Evolutionary conservation across 1,140 invertebrate species (phyloP).

Genomic region (Amphibalanus amphitrite): DNA sequence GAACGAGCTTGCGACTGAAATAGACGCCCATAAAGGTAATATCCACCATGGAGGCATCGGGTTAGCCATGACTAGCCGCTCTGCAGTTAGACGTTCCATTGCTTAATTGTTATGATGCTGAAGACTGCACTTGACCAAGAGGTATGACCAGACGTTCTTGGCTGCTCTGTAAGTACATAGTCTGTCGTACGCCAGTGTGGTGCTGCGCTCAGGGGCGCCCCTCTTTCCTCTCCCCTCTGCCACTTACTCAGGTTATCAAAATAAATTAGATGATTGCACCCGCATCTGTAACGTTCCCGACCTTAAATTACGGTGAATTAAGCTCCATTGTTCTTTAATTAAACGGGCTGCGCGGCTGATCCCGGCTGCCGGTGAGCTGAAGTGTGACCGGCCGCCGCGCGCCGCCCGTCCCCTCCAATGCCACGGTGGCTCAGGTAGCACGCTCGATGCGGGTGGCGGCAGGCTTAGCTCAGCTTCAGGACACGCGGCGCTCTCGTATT

Average conservation of each 20-base stretch:
- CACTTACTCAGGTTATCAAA: conserved; percentile 1
- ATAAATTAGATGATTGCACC: conserved; percentile 1
- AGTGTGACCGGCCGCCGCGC: not conserved
- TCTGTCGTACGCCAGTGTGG: too few relatives aligned
- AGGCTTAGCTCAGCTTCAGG: not conserved
- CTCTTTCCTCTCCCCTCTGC: not conserved
- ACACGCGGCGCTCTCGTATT: not conserved
- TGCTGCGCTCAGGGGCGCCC: too few relatives aligned
- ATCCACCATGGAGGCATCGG: too few relatives aligned
- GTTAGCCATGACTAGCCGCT: too few relatives aligned
- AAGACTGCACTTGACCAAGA: too few relatives aligned
- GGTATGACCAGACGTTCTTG: too few relatives aligned
- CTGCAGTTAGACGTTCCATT: too few relatives aligned
- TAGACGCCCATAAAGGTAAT: too few relatives aligned
- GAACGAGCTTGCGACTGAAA: too few relatives aligned
- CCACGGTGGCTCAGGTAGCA: not conserved
- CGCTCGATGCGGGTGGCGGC: not conserved
- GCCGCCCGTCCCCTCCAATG: not conserved
- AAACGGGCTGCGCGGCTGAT: not conserved
- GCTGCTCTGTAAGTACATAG: too few relatives aligned
- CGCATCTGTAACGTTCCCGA: not conserved
- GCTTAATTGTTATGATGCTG: too few relatives aligned
- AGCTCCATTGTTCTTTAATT: not conserved
- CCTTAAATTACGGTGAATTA: not conserved
- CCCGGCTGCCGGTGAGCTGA: too few relatives aligned